phyloP scores from a whole-genome alignment of 2,113 vertebrate species.

The Leuciscus idus region DNA sequence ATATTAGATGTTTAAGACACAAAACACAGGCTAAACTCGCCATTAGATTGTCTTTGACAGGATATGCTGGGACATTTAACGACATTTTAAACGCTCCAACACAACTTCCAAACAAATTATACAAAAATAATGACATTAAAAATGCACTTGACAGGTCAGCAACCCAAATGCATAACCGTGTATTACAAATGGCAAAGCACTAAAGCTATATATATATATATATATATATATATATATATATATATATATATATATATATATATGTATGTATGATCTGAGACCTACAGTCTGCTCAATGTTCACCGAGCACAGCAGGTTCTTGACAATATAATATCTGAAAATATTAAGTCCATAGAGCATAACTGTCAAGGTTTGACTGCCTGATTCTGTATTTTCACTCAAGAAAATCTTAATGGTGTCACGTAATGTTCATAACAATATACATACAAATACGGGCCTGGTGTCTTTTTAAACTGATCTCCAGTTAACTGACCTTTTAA shows the following conservation, averaged over 20 bases:
- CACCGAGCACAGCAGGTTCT: not conserved
- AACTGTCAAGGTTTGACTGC: not conserved
- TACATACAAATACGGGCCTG: not conserved
- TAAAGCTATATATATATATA: not conserved
- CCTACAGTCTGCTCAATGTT: not conserved
- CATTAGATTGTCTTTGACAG: no score
- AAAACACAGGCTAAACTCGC: not conserved
- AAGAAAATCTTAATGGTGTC: not conserved
- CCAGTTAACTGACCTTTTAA: not conserved
- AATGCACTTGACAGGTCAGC: not conserved
- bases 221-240: no score
- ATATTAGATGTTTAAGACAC: not conserved
- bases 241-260: no score
- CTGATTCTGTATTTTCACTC: not conserved
- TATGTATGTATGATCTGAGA: not conserved
- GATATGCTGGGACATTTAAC: not conserved
- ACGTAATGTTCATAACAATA: not conserved
- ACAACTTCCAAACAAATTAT: not conserved
- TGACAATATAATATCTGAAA: not conserved
- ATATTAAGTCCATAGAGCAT: not conserved
- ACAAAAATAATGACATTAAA: not conserved
- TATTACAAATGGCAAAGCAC: not conserved
- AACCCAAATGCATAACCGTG: not conserved
- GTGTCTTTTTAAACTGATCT: not conserved
- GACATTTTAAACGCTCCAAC: not conserved